phyloP scores from a whole-genome alignment of 2,888 invertebrate species.

The Apocheima hispidaria region DNA sequence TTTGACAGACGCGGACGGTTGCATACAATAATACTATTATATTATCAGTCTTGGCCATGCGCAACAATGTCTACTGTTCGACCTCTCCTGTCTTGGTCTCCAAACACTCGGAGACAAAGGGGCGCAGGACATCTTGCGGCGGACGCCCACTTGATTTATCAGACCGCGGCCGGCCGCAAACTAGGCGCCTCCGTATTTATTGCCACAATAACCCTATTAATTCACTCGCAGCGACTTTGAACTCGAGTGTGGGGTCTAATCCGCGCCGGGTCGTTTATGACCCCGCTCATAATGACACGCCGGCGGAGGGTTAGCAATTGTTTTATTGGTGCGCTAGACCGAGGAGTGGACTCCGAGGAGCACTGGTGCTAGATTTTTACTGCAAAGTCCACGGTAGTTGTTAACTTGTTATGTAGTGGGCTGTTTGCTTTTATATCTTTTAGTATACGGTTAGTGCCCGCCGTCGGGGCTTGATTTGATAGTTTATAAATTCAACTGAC shows the following conservation, averaged over 20 bases:
- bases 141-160: slow-evolving; percentile 78
- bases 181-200: slow-evolving; percentile 82
- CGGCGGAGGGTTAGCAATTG: slow-evolving; percentile 56
- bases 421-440: slow-evolving; percentile 35
- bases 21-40: too few species aligned
- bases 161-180: slow-evolving; percentile 77
- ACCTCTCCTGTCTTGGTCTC: slow-evolving; percentile 36
- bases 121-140: slow-evolving; percentile 74
- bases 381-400: slow-evolving; percentile 31
- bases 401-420: slow-evolving; percentile 34
- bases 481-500: slow-evolving; percentile 1
- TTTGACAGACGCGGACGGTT: too few species aligned
- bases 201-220: slow-evolving; percentile 85
- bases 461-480: slow-evolving; percentile 4
- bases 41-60: too few species aligned
- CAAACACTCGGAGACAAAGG: slow-evolving; percentile 48
- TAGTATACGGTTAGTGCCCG: slow-evolving; percentile 16
- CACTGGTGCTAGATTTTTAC: slow-evolving; percentile 39
- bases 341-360: slow-evolving; percentile 36
- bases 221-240: slow-evolving; percentile 74
- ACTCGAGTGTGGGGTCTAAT: slow-evolving; percentile 63
- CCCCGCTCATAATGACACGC: slow-evolving; percentile 51
- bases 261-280: slow-evolving; percentile 57
- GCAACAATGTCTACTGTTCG: not conserved
- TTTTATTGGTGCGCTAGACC: slow-evolving; percentile 48